Conservation (phyloP, 1,140 invertebrate genomes). For the Drosophila sproati region DNA sequence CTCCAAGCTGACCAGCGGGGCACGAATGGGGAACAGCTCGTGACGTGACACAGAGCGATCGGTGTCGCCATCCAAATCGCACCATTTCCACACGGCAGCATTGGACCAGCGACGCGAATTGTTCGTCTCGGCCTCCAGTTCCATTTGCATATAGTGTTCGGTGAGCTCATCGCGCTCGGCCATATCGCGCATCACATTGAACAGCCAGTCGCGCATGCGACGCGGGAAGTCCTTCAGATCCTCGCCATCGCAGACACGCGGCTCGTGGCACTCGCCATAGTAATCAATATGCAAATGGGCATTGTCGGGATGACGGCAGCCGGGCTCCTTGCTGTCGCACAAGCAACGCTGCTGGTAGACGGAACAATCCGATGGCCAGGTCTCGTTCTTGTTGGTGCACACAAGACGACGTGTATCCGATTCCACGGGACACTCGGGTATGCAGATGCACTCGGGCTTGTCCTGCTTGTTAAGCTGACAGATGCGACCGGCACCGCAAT, state of each 20-base stretch:
- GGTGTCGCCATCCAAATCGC: constrained; percentile 95
- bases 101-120: constrained; percentile 93
- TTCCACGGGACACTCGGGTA: constrained; percentile 92
- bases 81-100: constrained; percentile 98
- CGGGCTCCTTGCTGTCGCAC: constrained; percentile 91
- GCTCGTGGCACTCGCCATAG: constrained; percentile 92
- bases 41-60: constrained; percentile 94
- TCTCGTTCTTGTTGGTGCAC: constrained; percentile 97
- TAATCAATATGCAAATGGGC: constrained; percentile 97
- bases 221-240: constrained; percentile 96
- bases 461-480: constrained; percentile 90
- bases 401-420: constrained; percentile 92
- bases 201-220: constrained; percentile 98
- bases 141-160: constrained; percentile 93
- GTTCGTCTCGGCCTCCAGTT: constrained; percentile 94
- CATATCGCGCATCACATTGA: constrained; percentile 97
- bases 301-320: constrained; percentile 90
- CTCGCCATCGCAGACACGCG: constrained; percentile 90
- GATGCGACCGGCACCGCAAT: constrained; percentile 94
- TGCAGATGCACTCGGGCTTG: constrained; percentile 93
- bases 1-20: constrained; percentile 95
- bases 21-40: constrained; percentile 97
- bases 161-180: constrained; percentile 94
- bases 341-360: constrained; percentile 95
- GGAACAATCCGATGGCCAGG: constrained; percentile 96